Evolutionary conservation across 2,797 vertebrate genomes (phyloP).

Genomic region (Spinibarbus caldwelli): DNA sequence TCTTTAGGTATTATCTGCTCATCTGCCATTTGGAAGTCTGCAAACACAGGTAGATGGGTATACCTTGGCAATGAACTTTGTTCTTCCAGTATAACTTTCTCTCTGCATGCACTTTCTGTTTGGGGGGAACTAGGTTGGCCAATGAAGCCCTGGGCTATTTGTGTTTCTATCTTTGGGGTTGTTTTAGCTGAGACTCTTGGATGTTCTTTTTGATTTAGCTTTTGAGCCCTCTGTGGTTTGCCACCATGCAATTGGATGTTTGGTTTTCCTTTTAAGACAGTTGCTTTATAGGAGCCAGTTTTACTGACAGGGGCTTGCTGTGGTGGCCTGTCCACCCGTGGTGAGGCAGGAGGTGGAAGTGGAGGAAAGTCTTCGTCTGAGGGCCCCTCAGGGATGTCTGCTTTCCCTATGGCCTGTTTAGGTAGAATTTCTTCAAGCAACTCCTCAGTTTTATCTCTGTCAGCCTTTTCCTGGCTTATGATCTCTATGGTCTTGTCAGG

Average conservation of each 20-base stretch:
- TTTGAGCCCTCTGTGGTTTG: slow-evolving; percentile 53
- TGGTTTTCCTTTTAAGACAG: slow-evolving; percentile 4
- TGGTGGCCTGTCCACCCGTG: slow-evolving; percentile 18
- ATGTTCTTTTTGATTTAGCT: slow-evolving; percentile 4
- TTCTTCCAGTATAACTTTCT: not conserved
- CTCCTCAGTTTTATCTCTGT: slow-evolving; percentile 17
- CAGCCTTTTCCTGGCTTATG: slow-evolving; percentile 18
- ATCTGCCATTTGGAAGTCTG: not conserved
- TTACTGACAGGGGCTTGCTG: not conserved
- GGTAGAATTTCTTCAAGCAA: slow-evolving; percentile 27
- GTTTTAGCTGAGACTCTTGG: not conserved
- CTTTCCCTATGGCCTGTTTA: slow-evolving; percentile 30
- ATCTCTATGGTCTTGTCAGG: slow-evolving; percentile 51
- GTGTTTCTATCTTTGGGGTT: slow-evolving; percentile 21
- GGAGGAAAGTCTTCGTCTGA: slow-evolving; percentile 64
- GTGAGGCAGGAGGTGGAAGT: slow-evolving; percentile 43
- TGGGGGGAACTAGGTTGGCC: slow-evolving; percentile 4
- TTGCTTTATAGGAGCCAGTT: slow-evolving; percentile 1
- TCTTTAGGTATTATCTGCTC: not conserved
- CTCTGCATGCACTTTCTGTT: slow-evolving; percentile 9
- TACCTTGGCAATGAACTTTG: slow-evolving; percentile 11
- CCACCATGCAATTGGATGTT: not conserved
- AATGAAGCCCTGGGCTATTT: slow-evolving; percentile 12
- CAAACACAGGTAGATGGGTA: slow-evolving; percentile 17
- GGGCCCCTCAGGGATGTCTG: slow-evolving; percentile 39